Percentiles rank a stretch among this genome's conserved stretches.
phyloP scores from a whole-genome alignment of 2,113 vertebrate species.

The Hydrochoerus hydrochaeris region DNA sequence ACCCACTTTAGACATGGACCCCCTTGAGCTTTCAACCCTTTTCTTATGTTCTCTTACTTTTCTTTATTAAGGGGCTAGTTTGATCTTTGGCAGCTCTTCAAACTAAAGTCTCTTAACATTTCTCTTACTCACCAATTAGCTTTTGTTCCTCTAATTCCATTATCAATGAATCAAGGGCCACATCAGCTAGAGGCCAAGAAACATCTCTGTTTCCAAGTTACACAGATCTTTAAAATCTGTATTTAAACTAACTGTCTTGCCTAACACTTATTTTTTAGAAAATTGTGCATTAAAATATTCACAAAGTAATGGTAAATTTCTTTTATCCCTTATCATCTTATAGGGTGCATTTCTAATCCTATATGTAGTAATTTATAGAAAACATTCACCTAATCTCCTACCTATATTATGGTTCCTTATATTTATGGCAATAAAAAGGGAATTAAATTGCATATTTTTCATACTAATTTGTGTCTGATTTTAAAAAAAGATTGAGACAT shows the following conservation, averaged over 20 bases:
- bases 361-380: slow-evolving; percentile 41
- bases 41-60: background rate
- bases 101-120: background rate
- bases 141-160: background rate
- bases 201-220: background rate
- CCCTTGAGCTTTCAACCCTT: background rate
- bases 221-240: background rate
- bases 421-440: slow-evolving; percentile 71
- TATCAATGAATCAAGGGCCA: background rate
- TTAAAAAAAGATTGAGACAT: slow-evolving; percentile 29
- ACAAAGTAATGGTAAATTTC: slow-evolving; percentile 46
- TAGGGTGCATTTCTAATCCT: slow-evolving; percentile 53
- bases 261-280: slow-evolving; percentile 3
- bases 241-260: slow-evolving; percentile 11
- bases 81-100: background rate
- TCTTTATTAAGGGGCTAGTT: background rate
- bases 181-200: background rate
- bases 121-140: background rate
- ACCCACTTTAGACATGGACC: background rate
- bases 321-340: slow-evolving; percentile 11
- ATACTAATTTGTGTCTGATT: slow-evolving; percentile 65
- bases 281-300: slow-evolving; percentile 35
- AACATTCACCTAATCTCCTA: slow-evolving; percentile 65
- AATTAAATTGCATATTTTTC: slow-evolving; percentile 67
- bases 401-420: slow-evolving; percentile 47